Base-by-base conservation (phyloP, 2,797 vertebrate species). In the Sebastes paucispinis region DNA sequence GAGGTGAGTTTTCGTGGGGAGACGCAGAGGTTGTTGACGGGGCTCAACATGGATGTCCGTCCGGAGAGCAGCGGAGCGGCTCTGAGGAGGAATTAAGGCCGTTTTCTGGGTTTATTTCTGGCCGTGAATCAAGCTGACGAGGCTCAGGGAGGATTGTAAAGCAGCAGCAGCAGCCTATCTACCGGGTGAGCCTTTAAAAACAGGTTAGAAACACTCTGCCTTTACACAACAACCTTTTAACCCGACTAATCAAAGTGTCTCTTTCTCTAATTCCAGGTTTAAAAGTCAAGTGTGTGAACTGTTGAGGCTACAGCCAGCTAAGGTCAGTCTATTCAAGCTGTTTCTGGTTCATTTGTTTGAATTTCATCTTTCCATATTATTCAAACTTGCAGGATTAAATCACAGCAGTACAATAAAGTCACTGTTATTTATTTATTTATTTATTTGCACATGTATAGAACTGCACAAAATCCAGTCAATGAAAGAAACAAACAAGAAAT, bases 31-130 rank as follows among this genome's bases (percentile, higher is more conserved):
- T 16, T 47, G 39, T 87, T 85, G 63, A 76, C 80, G 81, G 84
- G 67, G 22, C 39, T 91, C 87, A 94, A 95, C 93, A 95, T 94
- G 94, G 94, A 95, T 93, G 93, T 88, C 86, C 79, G 73, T 43
- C 39, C 39, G 80, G 88, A 18, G 73, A 89, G 84, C 85, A 78
- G 69, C 88, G 82, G 88, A 57, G 82, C 88, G 74, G 29, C 86
- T 90, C 78, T 92, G 84, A 93, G 70, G 73, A 81, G 80, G 89
- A 94, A 77, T 93, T 94, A 88, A 91, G 91, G 87, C 87, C 86
- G 80, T 84, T 82, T 88, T 69, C 70, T 43, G n/a, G 71, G 77
- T 79, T 47, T 86, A 68, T 76, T 84, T 86, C 73, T 75, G 60
- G 10, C 32, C 59, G 43, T 11, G n/a, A 4, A 9, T 43, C 74